These are phyloP conservation scores for Hoplostethus atlanticus DNA, from an alignment of 2,797 vertebrate species.

Conservation along the genomic window DNA sequence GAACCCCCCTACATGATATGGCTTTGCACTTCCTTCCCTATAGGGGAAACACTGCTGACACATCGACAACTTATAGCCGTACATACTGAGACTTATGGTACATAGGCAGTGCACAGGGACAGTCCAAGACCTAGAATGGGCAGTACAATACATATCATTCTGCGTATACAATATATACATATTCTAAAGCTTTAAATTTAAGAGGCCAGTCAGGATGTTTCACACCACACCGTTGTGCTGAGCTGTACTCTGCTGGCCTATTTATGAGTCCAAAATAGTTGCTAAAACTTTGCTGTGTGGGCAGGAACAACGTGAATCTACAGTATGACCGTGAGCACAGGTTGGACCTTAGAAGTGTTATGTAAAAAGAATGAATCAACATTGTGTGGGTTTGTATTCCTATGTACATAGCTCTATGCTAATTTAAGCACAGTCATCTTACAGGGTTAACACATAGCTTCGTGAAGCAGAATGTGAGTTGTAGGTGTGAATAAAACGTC, in stretches of 20 bases:
- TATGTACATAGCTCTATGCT: constrained; percentile 18
- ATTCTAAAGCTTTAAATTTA: background rate
- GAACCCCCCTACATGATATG: too few species aligned
- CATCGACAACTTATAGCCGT: background rate
- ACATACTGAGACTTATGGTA: background rate
- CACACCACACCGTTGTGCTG: background rate
- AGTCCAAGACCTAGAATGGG: background rate
- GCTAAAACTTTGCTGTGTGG: constrained; percentile 18
- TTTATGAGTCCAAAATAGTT: background rate
- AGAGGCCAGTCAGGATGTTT: background rate
- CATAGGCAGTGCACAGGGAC: background rate
- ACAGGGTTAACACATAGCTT: background rate
- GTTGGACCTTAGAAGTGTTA: constrained; percentile 45
- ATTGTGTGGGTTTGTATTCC: constrained; percentile 54
- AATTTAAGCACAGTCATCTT: constrained; percentile 7
- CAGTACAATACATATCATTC: background rate
- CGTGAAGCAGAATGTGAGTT: background rate
- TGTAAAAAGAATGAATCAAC: constrained; percentile 61
- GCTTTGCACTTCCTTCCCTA: too few species aligned
- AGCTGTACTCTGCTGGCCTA: background rate
- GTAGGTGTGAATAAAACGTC: background rate
- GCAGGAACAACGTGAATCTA: constrained; percentile 11
- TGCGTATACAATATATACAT: background rate
- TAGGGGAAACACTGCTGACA: background rate
- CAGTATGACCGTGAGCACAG: constrained; percentile 20